Evolutionary conservation across 2,797 vertebrate genomes (phyloP), one percentile per base, ranked within the genome.

Genomic region (Takifugu ocellatus): DNA sequence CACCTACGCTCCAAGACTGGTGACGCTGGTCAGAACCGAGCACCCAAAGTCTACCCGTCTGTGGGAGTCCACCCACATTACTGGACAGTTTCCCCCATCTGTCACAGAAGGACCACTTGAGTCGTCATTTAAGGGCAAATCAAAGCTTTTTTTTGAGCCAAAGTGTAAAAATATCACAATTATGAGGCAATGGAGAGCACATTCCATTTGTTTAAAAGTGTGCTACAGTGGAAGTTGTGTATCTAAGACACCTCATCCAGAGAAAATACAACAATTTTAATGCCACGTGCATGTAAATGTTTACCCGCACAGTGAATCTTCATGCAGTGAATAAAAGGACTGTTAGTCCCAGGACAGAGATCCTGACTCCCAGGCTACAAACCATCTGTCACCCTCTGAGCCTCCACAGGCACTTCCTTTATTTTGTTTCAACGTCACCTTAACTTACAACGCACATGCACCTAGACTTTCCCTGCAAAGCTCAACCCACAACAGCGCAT

Each of bases 301-400:
- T 14, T 29, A 58, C 25, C 14, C 25, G 51, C 43, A 46, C 27
- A 50, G 1, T n/a, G 8, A 67, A 54, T 61, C 67, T 49, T 61
- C 31, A 51, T 29, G 26, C 16, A 46, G 49, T 8, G 56, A 50
- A 51, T 60, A 70, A 66, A 74, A 59, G 49, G 56, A 47, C 47
- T 47, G 46, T 66, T 61, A 27, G 59, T 78, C 64, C 54, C 69
- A 73, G 69, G 83, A 66, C 78, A 84, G 63, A 86, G 84, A 85
- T 87, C 79, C 83, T 75, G 83, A 88, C 77, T 87, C 86, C 76
- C 76, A 74, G 82, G 71, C 77, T 75, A 72, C 48, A 55, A 74
- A 77, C 91, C 91, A 92, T 92, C 90, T 92, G 90, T 89, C 81
- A 78, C 87, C 75, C 84, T 87, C 81, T 81, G 84, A 89, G 72